A percentile compares a stretch with the other conserved stretches of the same genome.
phyloP scores from a whole-genome alignment of 2,888 invertebrate genomes.

The Trachelus iudaicus region DNA sequence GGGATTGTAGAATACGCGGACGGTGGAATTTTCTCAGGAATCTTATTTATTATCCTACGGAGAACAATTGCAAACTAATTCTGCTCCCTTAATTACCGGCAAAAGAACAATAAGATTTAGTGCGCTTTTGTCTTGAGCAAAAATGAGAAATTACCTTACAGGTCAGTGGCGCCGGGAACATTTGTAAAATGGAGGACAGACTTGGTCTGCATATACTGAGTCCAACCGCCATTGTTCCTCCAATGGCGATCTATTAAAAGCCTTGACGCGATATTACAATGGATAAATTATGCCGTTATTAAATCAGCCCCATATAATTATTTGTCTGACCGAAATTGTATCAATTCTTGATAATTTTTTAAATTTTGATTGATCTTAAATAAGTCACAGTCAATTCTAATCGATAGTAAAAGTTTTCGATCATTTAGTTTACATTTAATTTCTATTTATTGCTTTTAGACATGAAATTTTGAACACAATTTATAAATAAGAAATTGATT shows the following conservation, averaged over 20 bases:
- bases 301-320: background rate
- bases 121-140: slow-evolving; percentile 61
- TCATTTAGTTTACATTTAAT: no score
- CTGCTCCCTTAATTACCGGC: slow-evolving; percentile 63
- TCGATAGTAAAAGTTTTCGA: background rate
- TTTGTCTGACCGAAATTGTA: background rate
- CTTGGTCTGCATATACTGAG: slow-evolving; percentile 10
- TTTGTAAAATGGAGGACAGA: slow-evolving; percentile 36
- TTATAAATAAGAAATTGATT: no score
- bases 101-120: slow-evolving; percentile 65
- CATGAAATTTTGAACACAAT: no score
- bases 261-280: background rate
- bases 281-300: background rate
- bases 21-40: slow-evolving; percentile 59
- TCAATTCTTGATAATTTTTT: background rate
- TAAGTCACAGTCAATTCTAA: background rate
- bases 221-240: background rate
- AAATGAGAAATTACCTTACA: slow-evolving; percentile 63
- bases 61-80: slow-evolving; percentile 64
- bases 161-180: slow-evolving; percentile 52
- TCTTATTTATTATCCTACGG: slow-evolving; percentile 60
- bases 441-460: no score
- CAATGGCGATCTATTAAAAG: background rate
- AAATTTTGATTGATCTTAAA: background rate
- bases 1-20: slow-evolving; percentile 47